phyloP scores from a whole-genome alignment of 1,140 invertebrate genomes.

The Holcopasites calliopsidis region DNA sequence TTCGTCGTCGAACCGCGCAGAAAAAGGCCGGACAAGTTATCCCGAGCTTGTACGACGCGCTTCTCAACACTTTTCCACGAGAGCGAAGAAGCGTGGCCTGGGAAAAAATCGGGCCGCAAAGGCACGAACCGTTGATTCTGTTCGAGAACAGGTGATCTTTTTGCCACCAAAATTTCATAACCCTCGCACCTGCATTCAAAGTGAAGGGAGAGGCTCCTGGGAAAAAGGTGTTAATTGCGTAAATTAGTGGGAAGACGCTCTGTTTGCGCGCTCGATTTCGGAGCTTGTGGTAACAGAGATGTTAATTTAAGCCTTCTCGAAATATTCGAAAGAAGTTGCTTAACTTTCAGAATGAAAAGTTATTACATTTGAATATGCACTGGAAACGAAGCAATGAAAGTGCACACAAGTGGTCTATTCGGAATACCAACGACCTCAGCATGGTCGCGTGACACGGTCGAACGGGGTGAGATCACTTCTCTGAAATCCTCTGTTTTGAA shows the following conservation, averaged over 20 bases:
- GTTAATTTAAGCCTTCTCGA: not conserved
- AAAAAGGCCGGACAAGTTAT: constrained; percentile 48
- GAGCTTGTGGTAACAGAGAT: not conserved
- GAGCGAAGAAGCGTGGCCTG: not conserved
- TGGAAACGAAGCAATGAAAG: not conserved
- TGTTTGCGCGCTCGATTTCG: not conserved
- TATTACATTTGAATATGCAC: not conserved
- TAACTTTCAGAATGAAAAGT: too few relatives aligned
- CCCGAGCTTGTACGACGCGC: constrained; percentile 47
- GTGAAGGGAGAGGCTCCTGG: not conserved
- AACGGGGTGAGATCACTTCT: constrained; percentile 27
- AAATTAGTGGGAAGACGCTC: not conserved
- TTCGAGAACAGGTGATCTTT: not conserved
- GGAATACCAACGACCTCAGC: constrained; percentile 26
- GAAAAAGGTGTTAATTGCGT: not conserved
- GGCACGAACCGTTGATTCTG: constrained; percentile 24
- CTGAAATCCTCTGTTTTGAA: constrained; percentile 13
- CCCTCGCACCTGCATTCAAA: not conserved
- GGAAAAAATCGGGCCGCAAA: constrained; percentile 4
- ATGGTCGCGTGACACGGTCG: constrained; percentile 6
- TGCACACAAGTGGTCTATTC: not conserved
- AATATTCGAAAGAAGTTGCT: too few relatives aligned
- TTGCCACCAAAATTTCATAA: constrained; percentile 1
- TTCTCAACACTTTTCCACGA: constrained; percentile 24
- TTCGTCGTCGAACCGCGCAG: constrained; percentile 51